Evolutionary conservation across 2,797 vertebrate genomes (phyloP).

Genomic region (Sphaeramia orbicularis): DNA sequence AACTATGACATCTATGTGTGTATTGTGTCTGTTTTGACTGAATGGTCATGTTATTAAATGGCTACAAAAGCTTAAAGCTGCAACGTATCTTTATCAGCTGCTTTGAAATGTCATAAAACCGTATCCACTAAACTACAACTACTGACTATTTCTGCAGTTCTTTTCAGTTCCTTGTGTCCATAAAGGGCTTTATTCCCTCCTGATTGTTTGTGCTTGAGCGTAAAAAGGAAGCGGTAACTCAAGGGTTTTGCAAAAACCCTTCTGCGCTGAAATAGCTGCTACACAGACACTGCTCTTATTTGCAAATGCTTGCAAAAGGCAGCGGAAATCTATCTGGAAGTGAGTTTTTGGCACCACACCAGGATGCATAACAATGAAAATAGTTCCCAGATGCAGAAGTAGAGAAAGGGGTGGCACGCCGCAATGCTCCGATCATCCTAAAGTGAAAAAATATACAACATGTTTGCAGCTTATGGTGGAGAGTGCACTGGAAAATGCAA

Average conservation of each 20-base stretch:
- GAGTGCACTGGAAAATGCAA: neutral
- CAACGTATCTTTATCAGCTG: no score
- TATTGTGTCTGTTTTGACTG: no score
- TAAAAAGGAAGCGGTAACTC: neutral
- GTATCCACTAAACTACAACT: no score
- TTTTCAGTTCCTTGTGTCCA: no score
- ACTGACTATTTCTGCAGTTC: no score
- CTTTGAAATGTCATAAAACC: no score
- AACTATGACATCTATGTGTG: no score
- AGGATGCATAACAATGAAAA: constrained; percentile 17
- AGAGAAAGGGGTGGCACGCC: neutral
- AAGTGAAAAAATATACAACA: neutral
- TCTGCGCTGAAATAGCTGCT: neutral
- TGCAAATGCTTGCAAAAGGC: neutral
- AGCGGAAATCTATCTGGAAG: constrained; percentile 4
- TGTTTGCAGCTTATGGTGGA: constrained; percentile 24
- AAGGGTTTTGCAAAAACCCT: neutral
- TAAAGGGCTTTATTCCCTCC: neutral
- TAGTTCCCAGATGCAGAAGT: constrained; percentile 25
- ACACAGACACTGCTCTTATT: neutral
- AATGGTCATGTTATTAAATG: no score
- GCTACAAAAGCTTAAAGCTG: no score
- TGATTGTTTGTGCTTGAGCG: neutral
- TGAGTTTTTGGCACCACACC: constrained; percentile 6
- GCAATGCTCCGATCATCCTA: neutral